A percentile compares a stretch with the other conserved stretches of the same genome.
phyloP scores from a whole-genome alignment of 2,113 vertebrate species.

The Nanger granti region DNA sequence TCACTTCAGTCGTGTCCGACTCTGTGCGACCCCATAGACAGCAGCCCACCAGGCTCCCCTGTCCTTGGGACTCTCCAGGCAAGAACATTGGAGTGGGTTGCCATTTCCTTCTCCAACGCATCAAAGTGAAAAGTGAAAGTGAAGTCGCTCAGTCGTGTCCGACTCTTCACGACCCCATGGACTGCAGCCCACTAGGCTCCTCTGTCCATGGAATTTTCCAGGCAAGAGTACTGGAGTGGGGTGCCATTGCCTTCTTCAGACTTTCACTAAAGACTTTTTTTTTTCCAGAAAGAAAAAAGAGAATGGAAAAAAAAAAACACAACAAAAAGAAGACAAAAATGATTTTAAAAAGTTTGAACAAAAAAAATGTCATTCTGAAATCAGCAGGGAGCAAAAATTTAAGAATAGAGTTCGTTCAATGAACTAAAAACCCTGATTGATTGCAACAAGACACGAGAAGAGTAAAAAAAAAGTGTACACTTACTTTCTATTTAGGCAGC shows the following conservation, averaged over 20 bases:
- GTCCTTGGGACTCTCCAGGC: too few relatives aligned
- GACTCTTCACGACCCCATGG: too few relatives aligned
- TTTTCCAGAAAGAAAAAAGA: fast-evolving
- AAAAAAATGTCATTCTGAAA: not conserved
- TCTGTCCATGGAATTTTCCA: too few relatives aligned
- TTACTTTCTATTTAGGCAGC: not conserved
- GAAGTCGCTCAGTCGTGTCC: too few relatives aligned
- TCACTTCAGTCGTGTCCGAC: fast-evolving
- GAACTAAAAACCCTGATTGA: conserved; percentile 20
- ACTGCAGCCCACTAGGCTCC: too few relatives aligned
- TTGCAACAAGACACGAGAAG: not conserved
- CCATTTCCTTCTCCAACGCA: too few relatives aligned
- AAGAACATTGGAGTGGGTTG: too few relatives aligned
- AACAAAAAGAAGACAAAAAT: not conserved
- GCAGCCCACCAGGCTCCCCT: too few relatives aligned
- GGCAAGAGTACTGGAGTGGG: not conserved
- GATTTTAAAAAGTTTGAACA: not conserved
- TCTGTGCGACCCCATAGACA: too few relatives aligned
- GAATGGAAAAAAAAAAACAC: not conserved
- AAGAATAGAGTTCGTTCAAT: not conserved
- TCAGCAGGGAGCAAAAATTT: not conserved
- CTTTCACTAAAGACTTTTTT: not conserved
- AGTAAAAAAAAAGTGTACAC: not conserved
- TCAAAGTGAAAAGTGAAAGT: too few relatives aligned
- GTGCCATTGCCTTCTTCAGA: not conserved